Conservation (phyloP, 1,140 invertebrate species). For the Rhyzopertha dominica region DNA sequence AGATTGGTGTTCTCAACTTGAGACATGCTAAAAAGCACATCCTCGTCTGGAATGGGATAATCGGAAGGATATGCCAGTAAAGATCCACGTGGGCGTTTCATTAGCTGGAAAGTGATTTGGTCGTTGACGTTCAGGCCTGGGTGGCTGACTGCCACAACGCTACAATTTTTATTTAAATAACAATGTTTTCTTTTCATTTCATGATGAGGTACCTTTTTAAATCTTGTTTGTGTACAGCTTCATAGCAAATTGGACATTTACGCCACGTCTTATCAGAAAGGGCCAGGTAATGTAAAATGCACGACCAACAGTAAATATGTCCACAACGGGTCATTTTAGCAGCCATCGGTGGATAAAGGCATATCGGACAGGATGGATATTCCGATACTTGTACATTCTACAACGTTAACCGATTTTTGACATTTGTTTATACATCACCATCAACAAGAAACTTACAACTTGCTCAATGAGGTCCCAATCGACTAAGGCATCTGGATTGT, state of each 20-base stretch:
- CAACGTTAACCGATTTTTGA: conserved; percentile 17
- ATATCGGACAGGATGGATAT: conserved; percentile 82
- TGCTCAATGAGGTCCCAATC: conserved; percentile 90
- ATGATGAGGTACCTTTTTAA: conserved; percentile 65
- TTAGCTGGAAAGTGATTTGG: conserved; percentile 74
- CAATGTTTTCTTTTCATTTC: not conserved
- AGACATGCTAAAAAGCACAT: conserved; percentile 47
- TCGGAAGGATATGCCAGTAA: conserved; percentile 65
- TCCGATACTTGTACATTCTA: conserved; percentile 61
- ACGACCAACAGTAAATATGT: conserved; percentile 94
- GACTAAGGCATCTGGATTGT: conserved; percentile 82
- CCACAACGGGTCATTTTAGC: conserved; percentile 92
- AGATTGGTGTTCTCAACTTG: conserved; percentile 44
- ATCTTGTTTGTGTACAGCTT: conserved; percentile 68
- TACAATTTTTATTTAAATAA: conserved; percentile 27
- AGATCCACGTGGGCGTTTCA: conserved; percentile 77
- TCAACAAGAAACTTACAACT: conserved; percentile 71
- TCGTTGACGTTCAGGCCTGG: conserved; percentile 62
- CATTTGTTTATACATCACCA: no score
- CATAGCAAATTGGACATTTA: conserved; percentile 85
- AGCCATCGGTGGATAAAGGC: conserved; percentile 74
- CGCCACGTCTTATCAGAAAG: conserved; percentile 72
- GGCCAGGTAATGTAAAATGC: conserved; percentile 87
- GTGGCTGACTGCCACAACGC: conserved; percentile 52
- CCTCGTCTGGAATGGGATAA: conserved; percentile 26